Evolutionary conservation across 2,797 vertebrate species (phyloP), one percentile per base, ranked within the genome.

Genomic region (Phrynocephalus vlangalii): DNA sequence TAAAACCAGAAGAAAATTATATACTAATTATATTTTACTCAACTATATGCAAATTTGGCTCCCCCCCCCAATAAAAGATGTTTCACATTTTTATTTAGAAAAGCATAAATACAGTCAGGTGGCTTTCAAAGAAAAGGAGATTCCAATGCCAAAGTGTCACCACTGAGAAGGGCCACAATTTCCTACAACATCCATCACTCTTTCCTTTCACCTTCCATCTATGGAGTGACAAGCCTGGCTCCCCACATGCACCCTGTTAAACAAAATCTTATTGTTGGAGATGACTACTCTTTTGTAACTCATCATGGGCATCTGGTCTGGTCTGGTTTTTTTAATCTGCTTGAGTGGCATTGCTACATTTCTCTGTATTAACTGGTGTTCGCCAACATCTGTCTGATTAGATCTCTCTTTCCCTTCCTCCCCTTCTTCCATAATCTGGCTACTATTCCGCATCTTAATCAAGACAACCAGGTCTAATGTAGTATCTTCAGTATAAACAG

Each of bases 231-330:
- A 16, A 68, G 26, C 26, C 28, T 44, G 50, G 11, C n/a, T 66
- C 20, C 33, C 52, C 30, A 81, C 6, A 2, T 87, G 28, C 11
- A 87, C 90, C 18, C 0, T 30, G 82, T 50, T 75, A 70, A 77
- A 67, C 0, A 0, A 0, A 52, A 6, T 24, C 67, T 2, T 5
- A 0, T 18, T 84, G 30, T 8, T 80, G 38, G 18, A 60, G 44
- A 60, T 60, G 70, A 16, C 9, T 75, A 66, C 44, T 10, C 22
- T 28, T 24, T 50, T 38, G 2, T 38, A 68, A 11, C 73, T 71
- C 1, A 26, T 67, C 44, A 63, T 20, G 18, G 56, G 38, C 6
- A 76, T 89, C 50, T 56, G 83, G 3, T 3, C 83, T 82, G 71
- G 3, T 3, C 82, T 82, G 71, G 28, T 6, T 60, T 87, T 87